Conservation (phyloP, 2,888 invertebrate genomes). For the Amiota minor region DNA sequence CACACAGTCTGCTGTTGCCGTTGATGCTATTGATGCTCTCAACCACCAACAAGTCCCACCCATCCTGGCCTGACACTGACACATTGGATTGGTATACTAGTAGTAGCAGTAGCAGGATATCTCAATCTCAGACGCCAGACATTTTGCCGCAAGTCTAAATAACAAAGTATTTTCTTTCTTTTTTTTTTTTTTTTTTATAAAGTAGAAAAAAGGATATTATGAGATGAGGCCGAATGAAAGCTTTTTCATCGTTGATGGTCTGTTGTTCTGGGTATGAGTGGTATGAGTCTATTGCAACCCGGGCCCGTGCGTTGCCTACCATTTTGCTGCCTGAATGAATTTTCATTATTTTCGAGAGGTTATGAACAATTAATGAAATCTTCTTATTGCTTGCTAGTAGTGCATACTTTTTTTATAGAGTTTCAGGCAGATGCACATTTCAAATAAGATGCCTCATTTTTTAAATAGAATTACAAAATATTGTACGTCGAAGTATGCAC, state of each 20-base stretch:
- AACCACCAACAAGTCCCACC: constrained; percentile 8
- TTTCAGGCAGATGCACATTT: constrained; percentile 5
- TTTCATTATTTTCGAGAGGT: constrained; percentile 67
- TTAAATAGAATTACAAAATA: too few relatives aligned
- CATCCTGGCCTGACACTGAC: neutral
- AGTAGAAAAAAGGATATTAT: neutral
- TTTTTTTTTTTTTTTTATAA: constrained; percentile 6
- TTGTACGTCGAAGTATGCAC: too few relatives aligned
- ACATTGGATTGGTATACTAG: neutral
- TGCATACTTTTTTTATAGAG: constrained; percentile 32
- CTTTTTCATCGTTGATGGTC: constrained; percentile 25
- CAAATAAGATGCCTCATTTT: constrained; percentile 5
- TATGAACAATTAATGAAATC: constrained; percentile 62
- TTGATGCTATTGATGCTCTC: constrained; percentile 32
- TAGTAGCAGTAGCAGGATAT: constrained; percentile 4
- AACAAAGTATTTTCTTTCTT: constrained; percentile 15
- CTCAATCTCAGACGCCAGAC: constrained; percentile 27
- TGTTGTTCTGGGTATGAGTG: constrained; percentile 45
- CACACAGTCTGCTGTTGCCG: constrained; percentile 3
- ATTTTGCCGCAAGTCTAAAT: constrained; percentile 27
- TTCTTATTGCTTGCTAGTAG: constrained; percentile 44
- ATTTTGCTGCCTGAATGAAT: constrained; percentile 56
- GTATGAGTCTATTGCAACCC: neutral
- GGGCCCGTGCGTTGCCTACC: constrained; percentile 33
- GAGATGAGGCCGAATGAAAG: neutral